Evolutionary conservation across 2,888 invertebrate species (phyloP).

Genomic region (Ectemnius lituratus): DNA sequence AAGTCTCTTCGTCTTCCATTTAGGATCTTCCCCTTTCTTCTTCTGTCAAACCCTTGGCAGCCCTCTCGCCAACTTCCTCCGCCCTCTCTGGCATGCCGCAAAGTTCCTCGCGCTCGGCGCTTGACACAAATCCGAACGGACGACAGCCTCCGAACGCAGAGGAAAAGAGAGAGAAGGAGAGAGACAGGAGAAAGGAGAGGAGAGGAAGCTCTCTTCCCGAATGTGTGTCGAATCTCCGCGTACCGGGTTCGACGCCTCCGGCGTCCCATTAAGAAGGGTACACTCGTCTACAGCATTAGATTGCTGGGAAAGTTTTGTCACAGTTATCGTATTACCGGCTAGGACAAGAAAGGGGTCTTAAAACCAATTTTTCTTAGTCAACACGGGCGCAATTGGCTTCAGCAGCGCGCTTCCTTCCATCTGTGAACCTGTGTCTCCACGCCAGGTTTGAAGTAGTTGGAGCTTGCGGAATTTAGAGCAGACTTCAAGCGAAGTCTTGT

Average conservation of each 20-base stretch:
- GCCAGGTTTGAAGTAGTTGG: too few species aligned
- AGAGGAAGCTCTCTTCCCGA: slow-evolving; percentile 28
- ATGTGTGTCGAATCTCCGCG: slow-evolving; percentile 36
- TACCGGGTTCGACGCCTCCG: slow-evolving; percentile 55
- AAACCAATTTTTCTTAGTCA: too few species aligned
- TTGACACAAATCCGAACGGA: slow-evolving; percentile 27
- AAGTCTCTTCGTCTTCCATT: neutral
- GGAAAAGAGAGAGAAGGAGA: slow-evolving; percentile 11
- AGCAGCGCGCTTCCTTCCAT: neutral
- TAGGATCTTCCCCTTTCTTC: slow-evolving; percentile 33
- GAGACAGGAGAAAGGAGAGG: slow-evolving; percentile 9
- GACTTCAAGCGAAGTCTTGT: too few species aligned
- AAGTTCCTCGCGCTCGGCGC: slow-evolving; percentile 12
- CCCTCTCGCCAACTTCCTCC: too few species aligned
- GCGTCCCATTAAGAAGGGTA: slow-evolving; percentile 24
- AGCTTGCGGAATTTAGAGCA: too few species aligned
- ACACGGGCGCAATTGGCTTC: neutral
- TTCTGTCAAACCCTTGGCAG: slow-evolving; percentile 5
- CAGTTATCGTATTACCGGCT: too few species aligned
- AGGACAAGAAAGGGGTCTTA: too few species aligned
- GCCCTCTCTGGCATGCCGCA: neutral
- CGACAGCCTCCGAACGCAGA: neutral
- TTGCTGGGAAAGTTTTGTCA: too few species aligned
- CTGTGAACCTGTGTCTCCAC: too few species aligned
- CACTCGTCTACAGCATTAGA: too few species aligned